Evolutionary conservation across 2,797 vertebrate genomes (phyloP).

Genomic region (Alexandromys oeconomus): DNA sequence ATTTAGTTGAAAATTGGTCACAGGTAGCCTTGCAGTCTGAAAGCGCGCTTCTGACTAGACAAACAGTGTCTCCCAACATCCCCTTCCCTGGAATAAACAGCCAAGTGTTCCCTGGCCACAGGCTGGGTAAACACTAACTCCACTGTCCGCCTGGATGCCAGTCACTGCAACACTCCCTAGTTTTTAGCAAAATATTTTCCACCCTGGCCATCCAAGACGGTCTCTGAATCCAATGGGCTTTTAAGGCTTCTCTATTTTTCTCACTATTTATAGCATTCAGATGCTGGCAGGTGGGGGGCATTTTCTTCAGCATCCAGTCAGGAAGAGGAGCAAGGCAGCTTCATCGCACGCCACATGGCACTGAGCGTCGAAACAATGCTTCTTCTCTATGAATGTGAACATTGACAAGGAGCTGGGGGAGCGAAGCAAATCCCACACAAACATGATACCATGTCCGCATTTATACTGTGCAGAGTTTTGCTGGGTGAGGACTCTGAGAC

Average conservation of each 20-base stretch:
- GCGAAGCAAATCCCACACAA: slow-evolving; percentile 32
- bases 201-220: slow-evolving; percentile 82
- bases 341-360: slow-evolving; percentile 44
- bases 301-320: slow-evolving; percentile 78
- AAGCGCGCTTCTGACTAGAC: slow-evolving; percentile 83
- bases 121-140: slow-evolving; percentile 82
- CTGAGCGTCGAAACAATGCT: slow-evolving; percentile 51
- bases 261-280: slow-evolving; percentile 83
- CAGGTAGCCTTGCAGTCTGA: slow-evolving; percentile 81
- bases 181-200: slow-evolving; percentile 87
- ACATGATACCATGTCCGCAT: neutral
- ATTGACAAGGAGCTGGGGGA: slow-evolving; percentile 49
- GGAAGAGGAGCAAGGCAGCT: slow-evolving; percentile 25
- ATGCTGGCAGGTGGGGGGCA: slow-evolving; percentile 78
- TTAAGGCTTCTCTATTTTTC: slow-evolving; percentile 82
- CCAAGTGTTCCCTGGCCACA: slow-evolving; percentile 82
- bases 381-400: slow-evolving; percentile 63
- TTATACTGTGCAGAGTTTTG: slow-evolving; percentile 48
- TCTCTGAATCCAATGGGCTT: slow-evolving; percentile 82
- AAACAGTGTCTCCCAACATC: slow-evolving; percentile 82
- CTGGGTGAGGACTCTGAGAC: neutral
- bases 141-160: slow-evolving; percentile 76
- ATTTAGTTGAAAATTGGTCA: slow-evolving; percentile 83
- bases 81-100: slow-evolving; percentile 83
- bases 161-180: slow-evolving; percentile 79